Evolutionary conservation across 2,888 invertebrate genomes (phyloP).

Genomic region (Marronus borbonicus): DNA sequence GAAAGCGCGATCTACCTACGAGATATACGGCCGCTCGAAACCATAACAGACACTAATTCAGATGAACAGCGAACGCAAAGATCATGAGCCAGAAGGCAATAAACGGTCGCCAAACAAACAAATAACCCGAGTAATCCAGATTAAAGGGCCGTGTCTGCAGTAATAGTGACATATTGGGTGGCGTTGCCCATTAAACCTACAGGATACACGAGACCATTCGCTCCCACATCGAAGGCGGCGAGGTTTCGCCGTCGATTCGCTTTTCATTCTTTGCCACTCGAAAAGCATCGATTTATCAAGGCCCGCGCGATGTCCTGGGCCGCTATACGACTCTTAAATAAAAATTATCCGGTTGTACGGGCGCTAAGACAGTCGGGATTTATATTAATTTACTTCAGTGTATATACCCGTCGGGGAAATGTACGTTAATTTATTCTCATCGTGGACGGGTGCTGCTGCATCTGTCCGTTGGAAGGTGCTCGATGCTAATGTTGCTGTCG

Average conservation of each 20-base stretch:
- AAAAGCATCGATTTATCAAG: constrained; percentile 47
- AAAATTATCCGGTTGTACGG: constrained; percentile 39
- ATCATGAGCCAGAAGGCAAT: constrained; percentile 56
- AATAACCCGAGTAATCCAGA: constrained; percentile 61
- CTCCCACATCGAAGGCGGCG: not conserved
- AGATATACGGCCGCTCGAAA: not conserved
- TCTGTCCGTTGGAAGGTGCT: constrained; percentile 5
- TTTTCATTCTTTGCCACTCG: constrained; percentile 44
- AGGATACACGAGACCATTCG: constrained; percentile 7
- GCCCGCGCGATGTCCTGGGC: constrained; percentile 18
- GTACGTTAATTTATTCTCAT: constrained; percentile 30
- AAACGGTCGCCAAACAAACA: constrained; percentile 59
- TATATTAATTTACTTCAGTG: constrained; percentile 32
- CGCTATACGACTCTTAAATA: constrained; percentile 23
- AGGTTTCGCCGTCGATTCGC: constrained; percentile 13
- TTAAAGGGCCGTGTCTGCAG: constrained; percentile 60
- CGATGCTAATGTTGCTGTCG: constrained; percentile 10
- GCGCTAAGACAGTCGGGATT: constrained; percentile 26
- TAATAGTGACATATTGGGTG: constrained; percentile 64
- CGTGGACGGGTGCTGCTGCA: constrained; percentile 14
- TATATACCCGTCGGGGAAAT: constrained; percentile 27
- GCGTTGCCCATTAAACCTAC: constrained; percentile 30
- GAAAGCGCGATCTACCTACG: not conserved
- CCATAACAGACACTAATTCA: constrained; percentile 54
- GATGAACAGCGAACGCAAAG: constrained; percentile 56